Evolutionary conservation across 1,140 invertebrate species (phyloP).

Genomic region (Pachypeltis micranthus): DNA sequence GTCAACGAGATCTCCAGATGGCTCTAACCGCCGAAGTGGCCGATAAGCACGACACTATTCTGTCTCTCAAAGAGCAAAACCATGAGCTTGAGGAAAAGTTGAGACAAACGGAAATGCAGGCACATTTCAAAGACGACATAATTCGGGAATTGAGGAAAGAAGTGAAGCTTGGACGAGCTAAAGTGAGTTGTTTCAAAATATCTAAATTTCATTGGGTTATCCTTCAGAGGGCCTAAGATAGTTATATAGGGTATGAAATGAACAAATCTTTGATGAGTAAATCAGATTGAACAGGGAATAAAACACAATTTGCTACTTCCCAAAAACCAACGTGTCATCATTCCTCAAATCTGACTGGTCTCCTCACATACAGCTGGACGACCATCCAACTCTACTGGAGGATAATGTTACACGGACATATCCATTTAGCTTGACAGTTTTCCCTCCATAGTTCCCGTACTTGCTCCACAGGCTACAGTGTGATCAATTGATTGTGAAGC

Average conservation of each 20-base stretch:
- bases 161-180: slow-evolving; percentile 31
- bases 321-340: too few relatives aligned
- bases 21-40: slow-evolving; percentile 39
- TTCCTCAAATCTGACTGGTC: too few relatives aligned
- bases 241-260: background rate
- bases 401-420: too few relatives aligned
- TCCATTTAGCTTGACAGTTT: too few relatives aligned
- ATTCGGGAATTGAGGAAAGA: slow-evolving; percentile 42
- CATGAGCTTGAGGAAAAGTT: slow-evolving; percentile 37
- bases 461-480: too few relatives aligned
- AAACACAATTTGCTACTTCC: too few relatives aligned
- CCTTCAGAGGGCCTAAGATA: too few relatives aligned
- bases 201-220: background rate
- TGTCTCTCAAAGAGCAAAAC: slow-evolving; percentile 34
- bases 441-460: too few relatives aligned
- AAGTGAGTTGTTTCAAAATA: slow-evolving; percentile 13
- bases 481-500: too few relatives aligned
- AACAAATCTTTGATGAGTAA: background rate
- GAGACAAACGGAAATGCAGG: slow-evolving; percentile 35
- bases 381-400: too few relatives aligned
- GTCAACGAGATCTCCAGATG: slow-evolving; percentile 33
- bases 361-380: too few relatives aligned
- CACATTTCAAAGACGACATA: slow-evolving; percentile 41
- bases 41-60: slow-evolving; percentile 37
- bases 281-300: background rate